Conservation (phyloP, 2,113 vertebrate species). For the Phrynosoma platyrhinos region DNA sequence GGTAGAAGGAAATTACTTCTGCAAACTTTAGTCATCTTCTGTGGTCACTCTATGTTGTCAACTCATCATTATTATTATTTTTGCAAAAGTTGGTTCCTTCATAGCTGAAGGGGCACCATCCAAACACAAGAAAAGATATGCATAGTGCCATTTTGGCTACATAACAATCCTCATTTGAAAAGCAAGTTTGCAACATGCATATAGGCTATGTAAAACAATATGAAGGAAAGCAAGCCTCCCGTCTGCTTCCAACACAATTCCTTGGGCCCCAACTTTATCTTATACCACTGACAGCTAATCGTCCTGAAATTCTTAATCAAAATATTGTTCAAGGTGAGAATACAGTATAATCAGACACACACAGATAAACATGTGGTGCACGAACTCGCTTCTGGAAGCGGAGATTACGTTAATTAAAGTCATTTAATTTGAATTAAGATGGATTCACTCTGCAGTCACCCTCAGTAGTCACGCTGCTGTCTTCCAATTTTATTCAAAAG, state of each 20-base stretch:
- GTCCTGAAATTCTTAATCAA: slow-evolving; percentile 32
- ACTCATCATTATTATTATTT: too few species aligned
- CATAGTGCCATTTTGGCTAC: neutral
- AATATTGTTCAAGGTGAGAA: slow-evolving; percentile 51
- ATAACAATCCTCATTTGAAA: neutral
- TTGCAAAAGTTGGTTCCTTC: too few species aligned
- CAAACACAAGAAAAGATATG: too few species aligned
- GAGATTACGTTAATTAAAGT: slow-evolving; percentile 76
- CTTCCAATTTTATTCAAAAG: slow-evolving; percentile 19
- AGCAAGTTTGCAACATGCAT: accelerated
- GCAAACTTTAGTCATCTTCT: neutral
- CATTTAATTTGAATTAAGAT: slow-evolving; percentile 73
- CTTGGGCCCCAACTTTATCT: slow-evolving; percentile 11
- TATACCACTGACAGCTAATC: slow-evolving; percentile 16
- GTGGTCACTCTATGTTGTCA: neutral
- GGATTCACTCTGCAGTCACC: slow-evolving; percentile 65
- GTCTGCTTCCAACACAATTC: neutral
- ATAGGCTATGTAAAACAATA: neutral
- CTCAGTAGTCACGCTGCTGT: neutral
- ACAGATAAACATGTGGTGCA: slow-evolving; percentile 44
- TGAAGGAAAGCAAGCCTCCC: accelerated
- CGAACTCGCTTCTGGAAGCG: slow-evolving; percentile 62
- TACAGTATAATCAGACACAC: slow-evolving; percentile 48
- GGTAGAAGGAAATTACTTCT: too few species aligned
- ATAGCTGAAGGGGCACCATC: too few species aligned